These are phyloP conservation scores for Adela reaumurella DNA, from an alignment of 2,888 invertebrate genomes.

Conservation along the genomic window DNA sequence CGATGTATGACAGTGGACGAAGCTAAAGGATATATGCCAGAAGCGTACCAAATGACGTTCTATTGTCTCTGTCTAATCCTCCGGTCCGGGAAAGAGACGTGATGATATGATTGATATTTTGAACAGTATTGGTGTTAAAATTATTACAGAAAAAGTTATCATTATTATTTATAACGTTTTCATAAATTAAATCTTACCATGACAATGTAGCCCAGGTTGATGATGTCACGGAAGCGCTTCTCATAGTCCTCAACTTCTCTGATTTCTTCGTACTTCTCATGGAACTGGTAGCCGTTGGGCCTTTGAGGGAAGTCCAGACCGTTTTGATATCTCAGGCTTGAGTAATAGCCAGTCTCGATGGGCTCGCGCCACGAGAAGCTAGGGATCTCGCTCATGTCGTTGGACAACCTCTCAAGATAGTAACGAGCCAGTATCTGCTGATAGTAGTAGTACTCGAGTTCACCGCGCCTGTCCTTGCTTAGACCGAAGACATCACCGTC, in stretches of 20 bases:
- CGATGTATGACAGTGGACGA: no score
- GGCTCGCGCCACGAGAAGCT: slow-evolving; percentile 39
- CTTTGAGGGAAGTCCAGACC: slow-evolving; percentile 56
- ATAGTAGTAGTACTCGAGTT: slow-evolving; percentile 39
- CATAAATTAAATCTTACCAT: slow-evolving; percentile 9
- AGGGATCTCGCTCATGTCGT: slow-evolving; percentile 52
- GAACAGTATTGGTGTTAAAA: no score
- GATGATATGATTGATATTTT: no score
- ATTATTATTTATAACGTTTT: no score
- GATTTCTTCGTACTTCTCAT: slow-evolving; percentile 8
- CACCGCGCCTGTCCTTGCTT: slow-evolving; percentile 32
- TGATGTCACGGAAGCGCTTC: slow-evolving; percentile 33
- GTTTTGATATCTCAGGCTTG: slow-evolving; percentile 54
- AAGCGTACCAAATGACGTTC: no score
- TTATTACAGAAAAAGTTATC: no score
- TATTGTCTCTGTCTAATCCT: no score
- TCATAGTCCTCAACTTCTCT: slow-evolving; percentile 16
- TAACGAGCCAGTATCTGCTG: slow-evolving; percentile 44
- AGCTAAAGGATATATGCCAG: no score
- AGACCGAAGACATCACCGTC: slow-evolving; percentile 28
- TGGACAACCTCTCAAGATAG: slow-evolving; percentile 57
- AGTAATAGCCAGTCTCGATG: slow-evolving; percentile 51
- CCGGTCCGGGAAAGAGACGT: no score
- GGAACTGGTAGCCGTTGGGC: slow-evolving; percentile 34
- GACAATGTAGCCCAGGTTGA: slow-evolving; percentile 29